Evolutionary conservation across 2,113 vertebrate genomes (phyloP), one percentile per base, ranked within the genome.

Genomic region (Romanogobio albipinnatus): DNA sequence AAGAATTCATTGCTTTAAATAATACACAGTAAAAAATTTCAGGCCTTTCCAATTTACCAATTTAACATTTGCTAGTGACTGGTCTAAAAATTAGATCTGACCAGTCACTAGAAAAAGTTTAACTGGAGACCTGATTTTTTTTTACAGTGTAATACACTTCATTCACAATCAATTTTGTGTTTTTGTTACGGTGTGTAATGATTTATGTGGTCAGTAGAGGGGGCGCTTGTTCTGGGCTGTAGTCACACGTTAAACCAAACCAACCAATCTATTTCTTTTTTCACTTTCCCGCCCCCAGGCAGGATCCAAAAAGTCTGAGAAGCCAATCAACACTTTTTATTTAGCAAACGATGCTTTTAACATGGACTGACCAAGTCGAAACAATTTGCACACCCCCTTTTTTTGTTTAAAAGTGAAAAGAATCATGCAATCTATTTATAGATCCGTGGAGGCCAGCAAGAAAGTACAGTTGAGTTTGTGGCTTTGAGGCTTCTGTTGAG

Each of bases 381-480:
- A 59, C 56, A 78, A 53, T 53, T 76, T 59, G 33, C 58, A 64
- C 83, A n/a, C 81, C 86, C 79, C n/a, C 83, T 70, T 88, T 29
- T 83, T 75, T 85, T 47, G 86, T 82, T 88, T 39, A 80, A 86
- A n/a, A 86, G 87, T 84, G 90, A 90, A 92, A 94, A 91, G 84
- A 92, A 92, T 81, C 79, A 45, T 84, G 82, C 39, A 76, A 85
- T 51, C 87, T 91, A 90, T 90, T 92, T 90, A 87, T 89, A 90
- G 89, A 85, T 85, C 81, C 66, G 77, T 87, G 89, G 87, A 90
- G 83, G 58, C 83, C 62, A 5, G 88, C 88, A 87, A 91, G 85
- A 83, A 43, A 83, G 47, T 76, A 89, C 76, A 84, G 84, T 89
- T 90, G 90, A 89, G 93, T 93, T 92, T 91, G 90, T 91, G 92